Evolutionary conservation across 2,888 invertebrate species (phyloP), one percentile per base, ranked within the genome.

Genomic region (Drosophila leonis): DNA sequence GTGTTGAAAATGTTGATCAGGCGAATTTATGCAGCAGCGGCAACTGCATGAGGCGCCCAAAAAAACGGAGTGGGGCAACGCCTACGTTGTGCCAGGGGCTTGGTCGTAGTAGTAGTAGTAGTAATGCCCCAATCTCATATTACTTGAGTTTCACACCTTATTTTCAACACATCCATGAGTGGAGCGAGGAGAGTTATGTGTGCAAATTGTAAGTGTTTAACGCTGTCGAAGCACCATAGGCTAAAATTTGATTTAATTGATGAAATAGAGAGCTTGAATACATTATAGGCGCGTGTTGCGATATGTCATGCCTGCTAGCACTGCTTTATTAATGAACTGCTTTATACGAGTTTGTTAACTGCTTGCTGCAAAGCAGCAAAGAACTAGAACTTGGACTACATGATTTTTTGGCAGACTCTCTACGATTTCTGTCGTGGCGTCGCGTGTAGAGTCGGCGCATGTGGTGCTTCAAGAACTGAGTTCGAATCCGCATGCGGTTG

Each of bases 111-210:
- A 42, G 42, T 39, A n/a, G 7, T 37, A 2, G 33, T 29, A 24
- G 27, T 27, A 37, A 42, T 57, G 67, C 63, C 64, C 57, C 35
- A 31, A 46, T 44, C 64, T 20, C 41, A 54, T 31, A 35, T 55
- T 65, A 60, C 65, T 74, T 60, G 63, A 70, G 68, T 74, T 83
- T 86, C 86, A 83, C 83, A 86, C 83, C 83, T 83, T 79, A 64
- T 72, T 83, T 83, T 69, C 72, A 48, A 64, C 69, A 71, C 52
- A 33, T 51, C 48, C 44, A 63, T 42, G 49, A 55, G 61, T 39
- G 55, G 55, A 65, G 64, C 65, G 15, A 55, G 33, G 20, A 5
- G 66, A 60, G 29, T n/a, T 41, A 41, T 33, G 27, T 56, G 63
- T 71, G 59, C 37, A 54, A 54, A 54, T 54, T 65, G 73, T 61